phyloP scores from a whole-genome alignment of 2,888 invertebrate genomes.

The Lasioglossum zephyrum region DNA sequence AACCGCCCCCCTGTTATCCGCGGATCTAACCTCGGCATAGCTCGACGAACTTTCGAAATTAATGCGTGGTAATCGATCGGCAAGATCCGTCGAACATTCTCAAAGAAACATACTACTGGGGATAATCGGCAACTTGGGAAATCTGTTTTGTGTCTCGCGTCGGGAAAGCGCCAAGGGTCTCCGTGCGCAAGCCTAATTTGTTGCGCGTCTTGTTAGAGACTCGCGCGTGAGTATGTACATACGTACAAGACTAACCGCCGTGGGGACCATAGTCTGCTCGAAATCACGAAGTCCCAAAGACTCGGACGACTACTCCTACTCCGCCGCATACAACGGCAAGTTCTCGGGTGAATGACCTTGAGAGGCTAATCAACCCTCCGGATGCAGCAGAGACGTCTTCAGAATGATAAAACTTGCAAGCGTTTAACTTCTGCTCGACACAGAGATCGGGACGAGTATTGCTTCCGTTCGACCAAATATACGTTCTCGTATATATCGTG shows the following conservation, averaged over 20 bases:
- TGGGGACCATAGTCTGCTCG: neutral
- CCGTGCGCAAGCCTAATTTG: constrained; percentile 2
- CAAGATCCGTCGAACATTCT: constrained; percentile 23
- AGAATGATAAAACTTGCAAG: neutral
- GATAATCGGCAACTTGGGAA: neutral
- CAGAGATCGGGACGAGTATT: neutral
- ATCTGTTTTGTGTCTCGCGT: constrained; percentile 6
- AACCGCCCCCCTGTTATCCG: constrained; percentile 30
- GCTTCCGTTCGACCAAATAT: neutral
- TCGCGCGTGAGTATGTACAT: neutral
- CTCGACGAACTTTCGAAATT: constrained; percentile 48
- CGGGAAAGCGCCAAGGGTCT: neutral
- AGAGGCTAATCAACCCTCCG: neutral
- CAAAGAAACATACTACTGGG: neutral
- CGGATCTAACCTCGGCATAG: constrained; percentile 28
- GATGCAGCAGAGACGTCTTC: neutral
- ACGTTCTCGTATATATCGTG: too few relatives aligned
- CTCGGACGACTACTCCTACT: neutral
- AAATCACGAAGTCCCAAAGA: neutral
- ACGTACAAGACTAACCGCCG: neutral
- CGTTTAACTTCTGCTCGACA: neutral
- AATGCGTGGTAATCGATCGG: constrained; percentile 27
- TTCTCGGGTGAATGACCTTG: neutral
- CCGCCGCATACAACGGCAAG: neutral
- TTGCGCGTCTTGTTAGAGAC: neutral